A percentile compares a stretch with the other conserved stretches of the same genome.
Evolutionary conservation across 2,113 vertebrate genomes (phyloP).

Genomic region (Chloebia gouldiae): DNA sequence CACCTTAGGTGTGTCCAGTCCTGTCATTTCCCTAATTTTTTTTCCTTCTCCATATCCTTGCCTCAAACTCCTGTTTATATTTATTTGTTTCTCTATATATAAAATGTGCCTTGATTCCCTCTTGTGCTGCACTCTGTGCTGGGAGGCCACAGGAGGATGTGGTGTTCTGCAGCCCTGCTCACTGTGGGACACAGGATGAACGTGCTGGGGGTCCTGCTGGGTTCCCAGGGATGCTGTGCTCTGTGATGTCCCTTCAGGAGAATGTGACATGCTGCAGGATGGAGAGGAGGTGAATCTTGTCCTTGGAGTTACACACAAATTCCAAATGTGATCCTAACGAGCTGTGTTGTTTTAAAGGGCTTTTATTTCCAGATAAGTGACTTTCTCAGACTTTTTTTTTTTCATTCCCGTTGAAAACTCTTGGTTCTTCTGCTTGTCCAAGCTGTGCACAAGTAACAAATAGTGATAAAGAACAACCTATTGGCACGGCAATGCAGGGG

Average conservation of each 20-base stretch:
- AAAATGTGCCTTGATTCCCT: neutral
- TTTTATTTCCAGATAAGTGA: neutral
- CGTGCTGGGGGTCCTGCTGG: neutral
- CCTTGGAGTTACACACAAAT: neutral
- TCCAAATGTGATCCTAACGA: neutral
- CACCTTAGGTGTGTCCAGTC: neutral
- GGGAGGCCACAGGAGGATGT: neutral
- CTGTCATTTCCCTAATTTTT: neutral
- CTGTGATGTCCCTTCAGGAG: neutral
- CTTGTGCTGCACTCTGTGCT: neutral
- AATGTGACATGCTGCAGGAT: rapidly evolving
- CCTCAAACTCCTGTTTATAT: neutral
- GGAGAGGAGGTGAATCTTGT: neutral
- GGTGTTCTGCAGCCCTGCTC: neutral
- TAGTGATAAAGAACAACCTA: neutral
- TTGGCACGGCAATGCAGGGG: neutral
- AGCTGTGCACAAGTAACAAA: neutral
- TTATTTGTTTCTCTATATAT: neutral
- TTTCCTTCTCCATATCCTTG: neutral
- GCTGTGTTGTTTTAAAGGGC: neutral
- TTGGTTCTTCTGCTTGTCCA: neutral
- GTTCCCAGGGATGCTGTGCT: neutral
- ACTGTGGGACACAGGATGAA: neutral
- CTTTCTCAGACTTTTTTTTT: neutral
- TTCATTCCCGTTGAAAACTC: neutral